Conservation (phyloP, 2,113 vertebrate species). For the Nothoprocta pentlandii region DNA sequence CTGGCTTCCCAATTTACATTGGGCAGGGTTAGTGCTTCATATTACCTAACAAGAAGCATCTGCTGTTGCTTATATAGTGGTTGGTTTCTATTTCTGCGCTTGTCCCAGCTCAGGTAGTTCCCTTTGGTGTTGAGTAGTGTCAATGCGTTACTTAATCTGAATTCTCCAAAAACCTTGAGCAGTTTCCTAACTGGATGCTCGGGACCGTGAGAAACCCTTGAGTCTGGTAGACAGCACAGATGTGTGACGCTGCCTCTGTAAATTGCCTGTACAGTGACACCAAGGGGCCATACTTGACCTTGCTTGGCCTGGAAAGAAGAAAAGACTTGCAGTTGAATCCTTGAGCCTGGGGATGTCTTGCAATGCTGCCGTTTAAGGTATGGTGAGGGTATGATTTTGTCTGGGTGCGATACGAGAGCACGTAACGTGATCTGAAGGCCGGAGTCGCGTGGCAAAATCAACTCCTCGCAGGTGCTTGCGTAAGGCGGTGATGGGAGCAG, state of each 20-base stretch:
- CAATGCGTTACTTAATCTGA: background rate
- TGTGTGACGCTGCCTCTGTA: background rate
- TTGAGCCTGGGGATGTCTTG: background rate
- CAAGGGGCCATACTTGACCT: background rate
- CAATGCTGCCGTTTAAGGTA: background rate
- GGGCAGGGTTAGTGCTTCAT: background rate
- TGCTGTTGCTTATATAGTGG: background rate
- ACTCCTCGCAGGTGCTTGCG: background rate
- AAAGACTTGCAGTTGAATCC: too few species aligned
- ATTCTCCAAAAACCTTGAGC: background rate
- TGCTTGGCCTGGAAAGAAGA: background rate
- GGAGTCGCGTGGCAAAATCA: background rate
- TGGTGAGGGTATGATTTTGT: background rate
- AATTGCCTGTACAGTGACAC: background rate
- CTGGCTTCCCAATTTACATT: background rate
- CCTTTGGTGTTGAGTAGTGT: background rate
- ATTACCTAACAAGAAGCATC: background rate
- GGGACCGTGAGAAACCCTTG: background rate
- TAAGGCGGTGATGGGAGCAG: background rate
- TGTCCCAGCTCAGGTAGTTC: background rate
- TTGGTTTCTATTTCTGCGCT: background rate
- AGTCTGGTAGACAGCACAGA: background rate
- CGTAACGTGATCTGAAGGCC: background rate
- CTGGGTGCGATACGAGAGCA: background rate
- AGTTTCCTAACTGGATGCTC: background rate